Evolutionary conservation across 2,113 vertebrate species (phyloP), one percentile per base, ranked within the genome.

Genomic region (Nycticryphes semicollaris): DNA sequence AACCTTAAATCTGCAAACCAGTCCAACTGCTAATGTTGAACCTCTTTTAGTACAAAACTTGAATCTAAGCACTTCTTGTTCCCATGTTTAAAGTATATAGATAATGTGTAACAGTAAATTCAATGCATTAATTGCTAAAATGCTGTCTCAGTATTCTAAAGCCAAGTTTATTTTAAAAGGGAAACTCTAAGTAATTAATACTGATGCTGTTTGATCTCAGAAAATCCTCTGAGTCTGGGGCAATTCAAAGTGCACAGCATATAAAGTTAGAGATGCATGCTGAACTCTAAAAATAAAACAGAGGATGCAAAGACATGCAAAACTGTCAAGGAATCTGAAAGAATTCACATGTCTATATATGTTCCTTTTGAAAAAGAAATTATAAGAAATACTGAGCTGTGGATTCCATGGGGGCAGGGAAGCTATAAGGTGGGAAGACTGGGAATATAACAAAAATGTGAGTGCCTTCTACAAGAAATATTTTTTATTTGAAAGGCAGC

Each of bases 151-250:
- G 31, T 92, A 57, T 87, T 91, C 47, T 80, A 90, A 96, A 94
- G 8, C 8, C 41, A 90, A 89, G 69, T 82, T 94, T 91, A 86
- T 95, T 96, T 90, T 84, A 62, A 84, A 93, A 90, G 33, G 0
- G 1, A 83, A 92, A 91, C 35, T 75, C 43, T 84, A 30, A 92
- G 82, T 69, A 90, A 94, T 96, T 96, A 93, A 96, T 95, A 95
- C 74, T 91, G 86, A 95, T 93, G 73, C 23, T 76, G 50, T 90
- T 92, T 95, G 75, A 94, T 94, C 75, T 86, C 67, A 66, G 63
- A 93, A 96, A 97, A 88, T 90, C 89, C 67, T 93, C 39, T 67
- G 79, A 83, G 66, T 91, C 76, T 75, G 56, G 33, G 39, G 78
- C 78, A 93, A 85, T 93, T 85, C 73, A n/a, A 82, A 93, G 31